Evolutionary conservation across 2,113 vertebrate genomes (phyloP), one percentile per base, ranked within the genome.

Genomic region (Lophotis ruficrista): DNA sequence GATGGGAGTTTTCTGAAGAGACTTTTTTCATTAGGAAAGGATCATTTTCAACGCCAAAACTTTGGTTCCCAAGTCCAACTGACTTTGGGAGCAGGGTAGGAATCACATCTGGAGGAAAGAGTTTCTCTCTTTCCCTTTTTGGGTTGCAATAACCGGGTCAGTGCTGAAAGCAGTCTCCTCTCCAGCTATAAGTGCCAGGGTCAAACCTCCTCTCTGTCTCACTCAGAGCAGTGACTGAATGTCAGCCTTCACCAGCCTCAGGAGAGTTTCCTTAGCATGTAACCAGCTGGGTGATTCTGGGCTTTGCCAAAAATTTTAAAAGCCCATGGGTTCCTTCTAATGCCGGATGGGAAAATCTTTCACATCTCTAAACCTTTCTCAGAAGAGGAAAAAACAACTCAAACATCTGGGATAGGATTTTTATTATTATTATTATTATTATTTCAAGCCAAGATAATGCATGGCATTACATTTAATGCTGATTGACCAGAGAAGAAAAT

Each of bases 401-500:
- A 90, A 86, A 70, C 66, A 70, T 88, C 62, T 88, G 61, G 70
- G 57, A 57, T 0, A 21, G 54, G 28, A 35, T 76, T 79, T 79
- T 61, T 50, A n/a, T n/a, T n/a, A n/a, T n/a, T n/a, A 56, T 6
- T 48, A 28, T 69, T 92, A 17, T 87, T 91, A 65, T 84, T 82
- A 43, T 89, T 94, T 92, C 87, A 77, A 84, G 47, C 21, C 54
- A 54, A 87, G 79, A 72, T 83, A 77, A 89, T 35, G 58, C 38
- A 41, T 69, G 30, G 65, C 45, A 69, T 93, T 89, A 50, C 30
- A 93, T 91, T 87, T 91, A 89, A 92, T 87, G 57, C 18, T 87
- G 73, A 81, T 81, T 84, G 94, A 87, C 77, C 33, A 4, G 56
- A 93, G 88, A 93, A 91, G 60, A 78, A 90, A 95, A 91, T 90